phyloP scores from a whole-genome alignment of 2,113 vertebrate genomes.

The Coptodon rendalli region DNA sequence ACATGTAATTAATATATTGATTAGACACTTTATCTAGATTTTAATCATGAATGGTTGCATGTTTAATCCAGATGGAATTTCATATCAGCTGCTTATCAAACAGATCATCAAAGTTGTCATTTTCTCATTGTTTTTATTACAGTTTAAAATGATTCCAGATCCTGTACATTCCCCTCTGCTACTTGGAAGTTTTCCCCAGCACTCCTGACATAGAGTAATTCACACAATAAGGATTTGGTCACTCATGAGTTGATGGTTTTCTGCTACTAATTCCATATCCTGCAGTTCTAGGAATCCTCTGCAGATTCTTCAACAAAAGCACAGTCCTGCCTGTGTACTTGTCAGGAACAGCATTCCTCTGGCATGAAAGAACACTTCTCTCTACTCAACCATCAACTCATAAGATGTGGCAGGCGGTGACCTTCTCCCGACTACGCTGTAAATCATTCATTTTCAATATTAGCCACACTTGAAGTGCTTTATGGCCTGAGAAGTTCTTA shows the following conservation, averaged over 20 bases:
- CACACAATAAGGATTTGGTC: neutral
- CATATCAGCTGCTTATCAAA: neutral
- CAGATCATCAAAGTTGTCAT: neutral
- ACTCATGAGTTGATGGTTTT: neutral
- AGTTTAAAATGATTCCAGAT: neutral
- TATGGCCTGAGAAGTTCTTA: neutral
- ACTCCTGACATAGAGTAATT: neutral
- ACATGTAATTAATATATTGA: neutral
- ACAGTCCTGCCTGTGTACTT: neutral
- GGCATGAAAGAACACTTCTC: neutral
- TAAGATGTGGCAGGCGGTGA: conserved; percentile 6
- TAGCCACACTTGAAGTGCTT: conserved; percentile 6
- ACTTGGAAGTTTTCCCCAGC: neutral
- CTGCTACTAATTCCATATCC: neutral
- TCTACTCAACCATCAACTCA: conserved; percentile 3
- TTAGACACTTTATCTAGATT: neutral
- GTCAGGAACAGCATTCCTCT: conserved; percentile 8
- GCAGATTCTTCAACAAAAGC: neutral
- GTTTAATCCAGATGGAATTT: neutral
- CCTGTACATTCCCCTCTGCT: neutral
- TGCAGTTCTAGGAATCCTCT: neutral
- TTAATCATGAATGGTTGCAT: neutral
- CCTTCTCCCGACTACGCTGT: neutral
- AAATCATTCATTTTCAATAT: conserved; percentile 31
- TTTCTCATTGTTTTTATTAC: neutral